Percentiles rank a stretch among this genome's conserved stretches.
These are phyloP conservation scores for Luffia ferchaultella DNA, from an alignment of 2,888 invertebrate genomes.

Conservation along the genomic window DNA sequence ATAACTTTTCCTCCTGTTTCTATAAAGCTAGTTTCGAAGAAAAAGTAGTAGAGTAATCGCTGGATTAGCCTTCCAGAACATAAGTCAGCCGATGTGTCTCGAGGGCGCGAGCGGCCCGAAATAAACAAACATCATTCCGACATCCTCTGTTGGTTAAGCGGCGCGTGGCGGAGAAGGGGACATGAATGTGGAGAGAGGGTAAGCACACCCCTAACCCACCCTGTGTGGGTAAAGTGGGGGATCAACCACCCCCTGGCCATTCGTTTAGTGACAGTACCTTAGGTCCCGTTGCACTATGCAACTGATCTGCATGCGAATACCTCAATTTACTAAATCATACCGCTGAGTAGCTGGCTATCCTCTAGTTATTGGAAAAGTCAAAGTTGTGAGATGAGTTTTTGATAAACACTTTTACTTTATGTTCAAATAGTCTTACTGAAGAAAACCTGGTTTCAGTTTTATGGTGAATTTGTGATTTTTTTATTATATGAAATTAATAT, in stretches of 20 bases:
- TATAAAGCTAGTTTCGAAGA: too few species aligned
- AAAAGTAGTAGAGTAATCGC: not conserved
- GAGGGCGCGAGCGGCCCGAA: constrained; percentile 21
- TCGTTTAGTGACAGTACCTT: constrained; percentile 2
- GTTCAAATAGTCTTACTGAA: too few species aligned
- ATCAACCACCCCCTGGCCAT: constrained; percentile 2
- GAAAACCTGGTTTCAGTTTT: too few species aligned
- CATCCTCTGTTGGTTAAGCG: constrained; percentile 16
- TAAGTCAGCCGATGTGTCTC: constrained; percentile 19
- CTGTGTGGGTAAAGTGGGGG: constrained; percentile 17
- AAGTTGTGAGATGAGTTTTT: constrained; percentile 30
- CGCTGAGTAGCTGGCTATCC: not conserved
- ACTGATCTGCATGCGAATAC: constrained; percentile 50
- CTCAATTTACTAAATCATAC: constrained; percentile 37
- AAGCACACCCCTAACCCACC: too few species aligned
- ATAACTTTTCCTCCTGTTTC: too few species aligned
- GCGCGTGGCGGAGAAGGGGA: not conserved
- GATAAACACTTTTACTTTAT: constrained; percentile 21
- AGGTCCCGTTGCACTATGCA: constrained; percentile 26
- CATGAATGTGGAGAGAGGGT: too few species aligned
- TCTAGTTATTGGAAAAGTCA: constrained; percentile 5
- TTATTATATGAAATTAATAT: too few species aligned
- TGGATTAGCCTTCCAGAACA: constrained; percentile 10
- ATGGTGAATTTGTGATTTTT: too few species aligned
- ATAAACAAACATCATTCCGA: constrained; percentile 25